Conservation (phyloP, 2,888 invertebrate species). For the Pedicia rivosa region DNA sequence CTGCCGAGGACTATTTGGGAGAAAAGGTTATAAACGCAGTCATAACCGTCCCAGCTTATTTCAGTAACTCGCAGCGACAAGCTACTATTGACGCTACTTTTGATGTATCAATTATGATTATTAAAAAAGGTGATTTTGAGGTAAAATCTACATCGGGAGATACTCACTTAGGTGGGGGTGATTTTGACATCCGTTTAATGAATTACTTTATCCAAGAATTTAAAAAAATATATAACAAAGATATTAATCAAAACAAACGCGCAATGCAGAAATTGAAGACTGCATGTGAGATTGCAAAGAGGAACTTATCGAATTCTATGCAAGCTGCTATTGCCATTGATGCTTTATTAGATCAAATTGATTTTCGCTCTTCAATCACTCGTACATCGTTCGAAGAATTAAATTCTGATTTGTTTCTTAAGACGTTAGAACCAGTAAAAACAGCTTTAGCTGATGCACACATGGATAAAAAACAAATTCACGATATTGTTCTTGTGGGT, state of each 20-base stretch:
- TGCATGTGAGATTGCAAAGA: constrained; percentile 61
- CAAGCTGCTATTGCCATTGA: constrained; percentile 62
- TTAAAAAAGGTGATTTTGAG: constrained; percentile 91
- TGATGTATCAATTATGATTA: constrained; percentile 91
- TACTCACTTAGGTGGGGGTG: constrained; percentile 89
- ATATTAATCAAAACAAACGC: constrained; percentile 46
- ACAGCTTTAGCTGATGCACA: constrained; percentile 64
- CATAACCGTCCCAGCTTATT: constrained; percentile 84
- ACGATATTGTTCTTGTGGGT: constrained; percentile 69
- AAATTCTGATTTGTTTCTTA: constrained; percentile 51
- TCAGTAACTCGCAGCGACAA: constrained; percentile 81
- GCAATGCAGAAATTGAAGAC: constrained; percentile 53
- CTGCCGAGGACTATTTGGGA: constrained; percentile 80
- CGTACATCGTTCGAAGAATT: constrained; percentile 63
- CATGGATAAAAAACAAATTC: constrained; percentile 55
- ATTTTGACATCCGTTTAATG: constrained; percentile 83
- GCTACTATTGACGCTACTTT: constrained; percentile 93
- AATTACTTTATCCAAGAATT: constrained; percentile 81
- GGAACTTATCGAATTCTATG: constrained; percentile 58
- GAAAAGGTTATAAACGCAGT: constrained; percentile 78
- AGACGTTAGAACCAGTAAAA: constrained; percentile 61
- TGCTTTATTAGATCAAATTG: constrained; percentile 55
- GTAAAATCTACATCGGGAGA: constrained; percentile 93
- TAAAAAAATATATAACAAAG: constrained; percentile 62
- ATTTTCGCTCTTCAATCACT: constrained; percentile 56